A percentile compares a stretch with the other conserved stretches of the same genome.
Conservation (phyloP, 2,113 vertebrate species). For the Vireo altiloquus region DNA sequence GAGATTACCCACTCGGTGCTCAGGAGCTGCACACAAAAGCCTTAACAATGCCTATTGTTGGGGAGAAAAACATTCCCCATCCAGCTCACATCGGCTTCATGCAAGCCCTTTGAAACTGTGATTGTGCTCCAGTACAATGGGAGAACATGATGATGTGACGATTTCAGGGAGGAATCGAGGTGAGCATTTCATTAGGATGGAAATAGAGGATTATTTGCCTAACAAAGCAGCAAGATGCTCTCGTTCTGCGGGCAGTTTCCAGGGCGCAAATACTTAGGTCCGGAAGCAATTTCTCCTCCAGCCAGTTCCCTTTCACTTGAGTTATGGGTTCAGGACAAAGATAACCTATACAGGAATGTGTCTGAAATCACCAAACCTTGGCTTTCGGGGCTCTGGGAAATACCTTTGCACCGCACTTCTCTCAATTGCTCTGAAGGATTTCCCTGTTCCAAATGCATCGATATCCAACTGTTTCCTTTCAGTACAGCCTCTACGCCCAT, state of each 20-base stretch:
- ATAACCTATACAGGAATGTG: background rate
- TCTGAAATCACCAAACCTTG: background rate
- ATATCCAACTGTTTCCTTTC: background rate
- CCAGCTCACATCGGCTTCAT: slow-evolving; percentile 55
- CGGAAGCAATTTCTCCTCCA: background rate
- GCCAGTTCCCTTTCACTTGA: background rate
- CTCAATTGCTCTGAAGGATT: background rate
- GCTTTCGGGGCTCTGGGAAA: background rate
- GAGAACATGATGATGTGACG: background rate
- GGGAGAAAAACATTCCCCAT: slow-evolving; percentile 40
- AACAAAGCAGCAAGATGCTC: background rate
- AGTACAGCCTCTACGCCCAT: background rate
- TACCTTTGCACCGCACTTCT: accelerated
- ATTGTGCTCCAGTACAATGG: slow-evolving; percentile 12
- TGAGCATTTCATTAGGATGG: background rate
- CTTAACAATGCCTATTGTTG: slow-evolving; percentile 73
- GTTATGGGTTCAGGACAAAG: background rate
- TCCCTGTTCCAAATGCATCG: background rate
- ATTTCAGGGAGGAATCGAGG: background rate
- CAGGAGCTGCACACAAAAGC: slow-evolving; percentile 64
- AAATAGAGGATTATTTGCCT: background rate
- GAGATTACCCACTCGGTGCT: slow-evolving; percentile 59
- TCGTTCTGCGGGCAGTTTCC: background rate
- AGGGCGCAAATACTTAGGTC: background rate
- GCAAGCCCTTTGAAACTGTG: slow-evolving; percentile 33